Evolutionary conservation across 2,888 invertebrate species (phyloP).

Genomic region (Podotricha telesiphe): DNA sequence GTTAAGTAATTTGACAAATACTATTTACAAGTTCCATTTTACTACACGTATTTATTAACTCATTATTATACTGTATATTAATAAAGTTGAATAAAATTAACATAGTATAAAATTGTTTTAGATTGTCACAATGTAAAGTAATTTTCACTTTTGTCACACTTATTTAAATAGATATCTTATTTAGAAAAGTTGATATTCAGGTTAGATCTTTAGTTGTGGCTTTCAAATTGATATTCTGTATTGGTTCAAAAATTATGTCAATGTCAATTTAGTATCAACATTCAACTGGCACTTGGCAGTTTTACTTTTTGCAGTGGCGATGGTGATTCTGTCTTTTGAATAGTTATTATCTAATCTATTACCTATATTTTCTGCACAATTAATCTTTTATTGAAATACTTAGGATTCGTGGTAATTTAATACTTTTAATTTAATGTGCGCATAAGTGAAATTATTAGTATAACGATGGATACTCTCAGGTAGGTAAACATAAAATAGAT

Average conservation of each 20-base stretch:
- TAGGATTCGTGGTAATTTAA: background rate
- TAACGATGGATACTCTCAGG: conserved; percentile 47
- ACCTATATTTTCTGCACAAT: conserved; percentile 3
- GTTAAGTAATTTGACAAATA: background rate
- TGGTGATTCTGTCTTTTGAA: conserved; percentile 29
- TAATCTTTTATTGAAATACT: conserved; percentile 7
- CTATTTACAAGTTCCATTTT: background rate
- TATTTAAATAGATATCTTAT: too few species aligned
- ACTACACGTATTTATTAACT: too few species aligned
- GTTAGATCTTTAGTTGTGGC: too few species aligned
- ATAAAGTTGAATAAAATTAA: background rate
- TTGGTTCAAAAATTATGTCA: background rate
- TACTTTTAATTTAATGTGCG: background rate
- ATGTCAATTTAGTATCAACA: background rate
- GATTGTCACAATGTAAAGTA: too few species aligned
- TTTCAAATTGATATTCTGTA: conserved; percentile 1
- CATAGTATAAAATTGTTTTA: background rate
- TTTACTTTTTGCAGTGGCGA: conserved; percentile 23
- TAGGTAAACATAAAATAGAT: conserved; percentile 26
- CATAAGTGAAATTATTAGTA: conserved; percentile 20
- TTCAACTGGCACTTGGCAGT: too few species aligned
- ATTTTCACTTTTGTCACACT: background rate
- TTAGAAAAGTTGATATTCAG: too few species aligned
- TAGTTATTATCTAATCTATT: conserved; percentile 36
- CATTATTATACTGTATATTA: too few species aligned